A percentile compares a stretch with the other conserved stretches of the same genome.
These are phyloP conservation scores for Mungos mungo DNA, from an alignment of 2,113 vertebrate genomes.

Conservation along the genomic window DNA sequence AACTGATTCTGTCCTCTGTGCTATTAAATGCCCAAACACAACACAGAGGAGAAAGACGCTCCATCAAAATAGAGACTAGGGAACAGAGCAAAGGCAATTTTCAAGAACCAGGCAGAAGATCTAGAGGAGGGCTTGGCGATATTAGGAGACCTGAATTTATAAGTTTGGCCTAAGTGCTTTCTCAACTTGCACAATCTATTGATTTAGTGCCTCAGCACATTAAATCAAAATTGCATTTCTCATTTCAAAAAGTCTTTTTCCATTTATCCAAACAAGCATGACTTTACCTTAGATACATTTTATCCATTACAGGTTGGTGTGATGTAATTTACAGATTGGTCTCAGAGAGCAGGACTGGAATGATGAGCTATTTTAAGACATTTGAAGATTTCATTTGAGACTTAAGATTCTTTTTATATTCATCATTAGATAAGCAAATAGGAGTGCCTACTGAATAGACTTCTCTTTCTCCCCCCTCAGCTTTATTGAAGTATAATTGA, in stretches of 20 bases:
- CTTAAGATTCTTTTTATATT: neutral
- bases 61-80: neutral
- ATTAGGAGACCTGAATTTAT: neutral
- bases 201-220: slow-evolving; percentile 45
- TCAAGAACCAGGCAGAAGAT: neutral
- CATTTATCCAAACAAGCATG: slow-evolving; percentile 22
- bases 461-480: neutral
- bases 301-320: slow-evolving; percentile 22
- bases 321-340: slow-evolving; percentile 44
- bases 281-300: slow-evolving; percentile 7
- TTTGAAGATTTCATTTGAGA: slow-evolving; percentile 4
- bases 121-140: neutral
- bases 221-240: slow-evolving; percentile 32
- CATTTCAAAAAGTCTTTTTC: slow-evolving; percentile 35
- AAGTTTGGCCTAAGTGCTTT: slow-evolving; percentile 12
- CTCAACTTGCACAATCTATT: slow-evolving; percentile 11
- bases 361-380: slow-evolving; percentile 28
- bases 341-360: neutral
- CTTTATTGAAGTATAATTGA: neutral
- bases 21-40: neutral
- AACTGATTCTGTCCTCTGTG: neutral
- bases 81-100: neutral
- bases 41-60: neutral
- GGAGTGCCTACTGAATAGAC: neutral
- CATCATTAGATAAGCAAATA: slow-evolving; percentile 10